Percentiles rank a stretch among this genome's conserved stretches.
Evolutionary conservation across 1,140 invertebrate species (phyloP).

Genomic region (Zaprionus lachaisei): DNA sequence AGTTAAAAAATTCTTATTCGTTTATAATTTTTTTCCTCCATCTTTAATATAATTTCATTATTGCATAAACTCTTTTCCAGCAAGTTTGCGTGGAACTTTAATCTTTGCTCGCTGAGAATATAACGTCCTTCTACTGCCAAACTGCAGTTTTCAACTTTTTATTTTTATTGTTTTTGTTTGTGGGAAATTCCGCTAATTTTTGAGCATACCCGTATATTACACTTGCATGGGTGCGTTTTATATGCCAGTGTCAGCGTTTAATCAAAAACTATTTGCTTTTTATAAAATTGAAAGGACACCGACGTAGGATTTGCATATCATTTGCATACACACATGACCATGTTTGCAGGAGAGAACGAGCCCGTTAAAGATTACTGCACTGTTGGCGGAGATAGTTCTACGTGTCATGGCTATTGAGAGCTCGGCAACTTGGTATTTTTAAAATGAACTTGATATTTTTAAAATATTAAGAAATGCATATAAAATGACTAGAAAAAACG

Average conservation of each 20-base stretch:
- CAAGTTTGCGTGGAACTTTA: background rate
- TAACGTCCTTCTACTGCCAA: background rate
- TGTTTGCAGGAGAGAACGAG: background rate
- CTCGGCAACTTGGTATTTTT: background rate
- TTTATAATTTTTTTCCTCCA: background rate
- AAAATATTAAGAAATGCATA: background rate
- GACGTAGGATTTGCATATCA: conserved; percentile 17
- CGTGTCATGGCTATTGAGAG: background rate
- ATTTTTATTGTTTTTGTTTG: background rate
- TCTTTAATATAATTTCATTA: background rate
- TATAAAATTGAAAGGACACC: conserved; percentile 44
- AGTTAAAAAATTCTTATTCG: background rate
- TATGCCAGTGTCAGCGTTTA: conserved; percentile 11
- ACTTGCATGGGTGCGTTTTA: conserved; percentile 4
- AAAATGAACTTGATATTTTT: conserved; percentile 1
- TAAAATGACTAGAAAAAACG: background rate
- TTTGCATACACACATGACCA: background rate
- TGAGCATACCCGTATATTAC: background rate
- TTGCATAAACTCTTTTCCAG: background rate
- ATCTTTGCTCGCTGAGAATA: background rate
- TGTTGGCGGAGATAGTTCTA: conserved; percentile 39
- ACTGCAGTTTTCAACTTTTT: background rate
- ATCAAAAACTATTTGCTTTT: conserved; percentile 58
- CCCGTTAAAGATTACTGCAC: conserved; percentile 44
- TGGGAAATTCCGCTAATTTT: background rate